Base-by-base conservation (phyloP, 2,797 vertebrate genomes). In the Balearica regulorum region DNA sequence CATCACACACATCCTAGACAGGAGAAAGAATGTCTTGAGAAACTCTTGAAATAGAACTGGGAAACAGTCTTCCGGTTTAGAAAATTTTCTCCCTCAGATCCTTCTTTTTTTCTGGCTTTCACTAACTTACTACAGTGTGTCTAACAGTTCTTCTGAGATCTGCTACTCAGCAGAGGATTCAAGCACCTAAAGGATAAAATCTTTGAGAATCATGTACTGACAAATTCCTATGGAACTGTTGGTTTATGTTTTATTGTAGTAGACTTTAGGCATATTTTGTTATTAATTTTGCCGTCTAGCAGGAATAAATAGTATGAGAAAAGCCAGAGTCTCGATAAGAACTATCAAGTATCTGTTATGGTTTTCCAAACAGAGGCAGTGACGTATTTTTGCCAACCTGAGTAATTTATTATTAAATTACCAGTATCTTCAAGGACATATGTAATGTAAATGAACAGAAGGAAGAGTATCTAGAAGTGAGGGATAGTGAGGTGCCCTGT, bases 401-500 rank as follows among this genome's bases (percentile, higher is more conserved):
- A 62, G 22, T 93, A 82, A 94, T 70, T 76, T 61, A 41, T 83
- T 65, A 24, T 61, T 20, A 44, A 5, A 25, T 79, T 57, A 61
- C 33, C 54, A 68, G 25, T 93, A 80, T 90, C 46, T 77, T 91
- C 68, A 91, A 87, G 57, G 43, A 77, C 35, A 13, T 41, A 16
- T 8, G 14, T 60, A 76, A 54, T 82, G 26, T 77, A 83, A 88
- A 87, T 71, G 39, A 68, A 87, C 72, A 94, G 62, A 77, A 93
- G 41, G 39, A 93, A 72, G 64, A 76, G 21, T 46, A 75, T 61
- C 28, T 89, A 89, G 41, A 60, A 87, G 62, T 91, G 55, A 96
- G 94, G 84, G 66, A 57, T 94, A 95, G 94, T 95, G 94, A 94
- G 95, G 81, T 87, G 46, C 61, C 86, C 86, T 94, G 84, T 93